Evolutionary conservation across 1,140 invertebrate species (phyloP).

Genomic region (Nomia melanderi): DNA sequence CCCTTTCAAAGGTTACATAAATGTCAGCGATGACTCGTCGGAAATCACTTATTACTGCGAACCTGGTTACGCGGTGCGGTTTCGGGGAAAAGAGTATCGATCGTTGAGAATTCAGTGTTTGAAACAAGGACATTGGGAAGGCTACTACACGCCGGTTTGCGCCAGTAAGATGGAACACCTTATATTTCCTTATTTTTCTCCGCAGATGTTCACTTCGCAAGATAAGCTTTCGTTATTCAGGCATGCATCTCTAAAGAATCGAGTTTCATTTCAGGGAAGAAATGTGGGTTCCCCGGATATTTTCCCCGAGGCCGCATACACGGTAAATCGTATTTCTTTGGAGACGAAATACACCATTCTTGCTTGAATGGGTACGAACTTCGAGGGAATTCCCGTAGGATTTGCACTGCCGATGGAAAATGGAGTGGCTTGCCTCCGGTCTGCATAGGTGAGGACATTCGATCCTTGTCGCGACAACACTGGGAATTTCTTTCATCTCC

Average conservation of each 20-base stretch:
- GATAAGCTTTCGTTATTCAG: too few relatives aligned
- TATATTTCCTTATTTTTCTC: too few relatives aligned
- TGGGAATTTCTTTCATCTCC: too few relatives aligned
- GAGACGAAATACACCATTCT: constrained; percentile 80
- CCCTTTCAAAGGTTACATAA: constrained; percentile 78
- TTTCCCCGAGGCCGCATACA: constrained; percentile 81
- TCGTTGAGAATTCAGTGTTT: constrained; percentile 75
- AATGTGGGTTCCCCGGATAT: constrained; percentile 83
- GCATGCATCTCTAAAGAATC: too few relatives aligned
- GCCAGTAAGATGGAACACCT: constrained; percentile 79
- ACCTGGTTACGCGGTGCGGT: constrained; percentile 73
- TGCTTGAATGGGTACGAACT: constrained; percentile 82
- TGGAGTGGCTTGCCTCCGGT: constrained; percentile 80
- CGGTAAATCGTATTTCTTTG: constrained; percentile 81
- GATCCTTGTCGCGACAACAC: too few relatives aligned
- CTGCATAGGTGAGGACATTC: constrained; percentile 76
- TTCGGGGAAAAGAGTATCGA: constrained; percentile 74
- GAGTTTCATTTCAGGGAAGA: constrained; percentile 66
- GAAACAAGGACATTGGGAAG: constrained; percentile 81
- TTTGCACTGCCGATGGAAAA: constrained; percentile 81
- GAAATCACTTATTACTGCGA: constrained; percentile 74
- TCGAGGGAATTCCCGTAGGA: constrained; percentile 75
- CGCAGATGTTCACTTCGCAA: too few relatives aligned
- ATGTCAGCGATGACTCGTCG: constrained; percentile 64
- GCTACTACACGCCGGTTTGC: constrained; percentile 76